Conservation (phyloP, 2,113 vertebrate species). For the Microtus oregoni region DNA sequence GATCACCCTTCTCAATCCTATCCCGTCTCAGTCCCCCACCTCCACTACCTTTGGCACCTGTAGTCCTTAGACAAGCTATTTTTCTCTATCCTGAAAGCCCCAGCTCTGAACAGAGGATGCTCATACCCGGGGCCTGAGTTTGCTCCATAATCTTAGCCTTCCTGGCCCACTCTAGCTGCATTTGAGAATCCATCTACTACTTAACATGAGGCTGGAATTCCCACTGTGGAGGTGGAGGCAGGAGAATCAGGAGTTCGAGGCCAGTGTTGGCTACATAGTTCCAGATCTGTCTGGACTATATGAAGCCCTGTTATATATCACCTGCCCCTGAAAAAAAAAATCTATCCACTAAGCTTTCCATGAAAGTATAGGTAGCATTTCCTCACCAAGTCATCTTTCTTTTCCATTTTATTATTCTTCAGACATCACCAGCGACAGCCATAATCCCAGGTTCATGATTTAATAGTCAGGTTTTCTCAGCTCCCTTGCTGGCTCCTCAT, state of each 20-base stretch:
- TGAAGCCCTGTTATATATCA: not conserved
- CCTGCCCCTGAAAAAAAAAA: not conserved
- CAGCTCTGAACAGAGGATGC: not conserved
- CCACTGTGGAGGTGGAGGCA: too few relatives aligned
- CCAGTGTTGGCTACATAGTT: not conserved
- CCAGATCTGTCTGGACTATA: too few relatives aligned
- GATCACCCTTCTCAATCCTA: not conserved
- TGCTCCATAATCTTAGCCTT: not conserved
- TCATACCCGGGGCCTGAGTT: fast-evolving
- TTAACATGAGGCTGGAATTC: not conserved
- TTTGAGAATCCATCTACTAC: not conserved
- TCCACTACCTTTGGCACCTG: not conserved
- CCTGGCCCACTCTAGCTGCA: not conserved
- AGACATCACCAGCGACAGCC: not conserved
- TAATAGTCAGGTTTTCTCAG: not conserved
- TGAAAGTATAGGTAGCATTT: not conserved
- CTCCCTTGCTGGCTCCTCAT: not conserved
- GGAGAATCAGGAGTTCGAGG: not conserved
- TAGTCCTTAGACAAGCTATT: not conserved
- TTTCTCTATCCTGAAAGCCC: not conserved
- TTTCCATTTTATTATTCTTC: not conserved
- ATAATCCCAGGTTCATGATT: too few relatives aligned
- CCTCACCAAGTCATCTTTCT: too few relatives aligned
- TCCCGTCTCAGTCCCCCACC: not conserved
- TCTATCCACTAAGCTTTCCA: not conserved